Base-by-base conservation (phyloP, 2,888 invertebrate genomes). In the Caenorhabditis wallacei region DNA sequence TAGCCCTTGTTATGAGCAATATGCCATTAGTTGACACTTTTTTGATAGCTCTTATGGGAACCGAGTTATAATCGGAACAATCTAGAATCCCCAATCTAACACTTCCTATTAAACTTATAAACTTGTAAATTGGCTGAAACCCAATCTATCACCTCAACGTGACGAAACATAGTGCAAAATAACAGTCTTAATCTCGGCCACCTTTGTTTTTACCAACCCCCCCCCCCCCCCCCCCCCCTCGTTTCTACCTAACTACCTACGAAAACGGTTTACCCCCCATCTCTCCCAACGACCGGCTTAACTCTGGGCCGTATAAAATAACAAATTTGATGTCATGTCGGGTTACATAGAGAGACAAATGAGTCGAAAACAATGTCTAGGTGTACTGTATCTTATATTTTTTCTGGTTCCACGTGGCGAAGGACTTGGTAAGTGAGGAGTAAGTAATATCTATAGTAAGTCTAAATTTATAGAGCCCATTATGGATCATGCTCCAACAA, bases 321-420 rank as follows among this genome's bases (percentile, higher is more conserved):
- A 64, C 64, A 64, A 24, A 26, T 63, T 63, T 63, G 63, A 63
- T 63, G 64, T 64, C 64, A 64, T 48, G 8, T 8, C 30, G 30
- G 30, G 30, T 30, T 30, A 48, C 18, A 63, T 16, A 63, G 18
- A 20, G 10, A 57, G 37, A 10, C 10, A 37, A 20, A 59, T 10
- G 37, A 37, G 16, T 48, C 43, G 1, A 26, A 63, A 16, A 46
- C 26, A 26, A 63, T 63, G 43, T 46, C 46, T 26, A 30, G 64
- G 48, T 1, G 18, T 64, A 64, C 64, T 48, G 64, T 64, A 64
- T 35, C 20, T 63, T n/a, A n/a, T 16, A 2, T 13, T 46, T 4
- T 16, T 24, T 0, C 24, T 53, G 43, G 13, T 22, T 26, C 48
- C 13, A 1, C 2, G 10, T 40, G 30, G 46, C n/a, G 13, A 26